Evolutionary conservation across 2,113 vertebrate genomes (phyloP).

Genomic region (Campylomormyrus tamandua): DNA sequence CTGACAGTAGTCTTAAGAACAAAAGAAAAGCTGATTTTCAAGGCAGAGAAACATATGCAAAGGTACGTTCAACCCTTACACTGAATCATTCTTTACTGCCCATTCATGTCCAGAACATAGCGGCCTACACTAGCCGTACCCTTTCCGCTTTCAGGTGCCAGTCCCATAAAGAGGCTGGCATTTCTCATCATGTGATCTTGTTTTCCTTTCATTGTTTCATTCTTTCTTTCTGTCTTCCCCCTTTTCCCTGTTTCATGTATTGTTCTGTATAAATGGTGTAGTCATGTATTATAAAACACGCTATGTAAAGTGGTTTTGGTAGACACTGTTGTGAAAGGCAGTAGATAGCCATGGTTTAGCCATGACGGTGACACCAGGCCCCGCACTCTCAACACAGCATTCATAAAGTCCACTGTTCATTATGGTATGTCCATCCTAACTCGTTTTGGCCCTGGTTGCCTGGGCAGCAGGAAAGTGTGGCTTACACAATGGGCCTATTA

Average conservation of each 20-base stretch:
- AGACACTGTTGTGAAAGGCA: neutral
- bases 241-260: neutral
- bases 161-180: neutral
- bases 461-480: constrained; percentile 42
- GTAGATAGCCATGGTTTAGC: constrained; percentile 17
- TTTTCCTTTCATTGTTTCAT: neutral
- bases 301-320: neutral
- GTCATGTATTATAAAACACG: neutral
- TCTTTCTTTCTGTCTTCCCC: neutral
- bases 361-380: constrained; percentile 27
- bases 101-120: neutral
- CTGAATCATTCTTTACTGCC: neutral
- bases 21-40: neutral
- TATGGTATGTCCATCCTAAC: constrained; percentile 42
- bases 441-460: constrained; percentile 51
- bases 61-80: neutral
- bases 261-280: neutral
- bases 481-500: constrained; percentile 45
- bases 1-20: neutral
- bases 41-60: neutral
- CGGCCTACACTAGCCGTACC: neutral
- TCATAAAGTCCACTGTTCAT: constrained; percentile 42
- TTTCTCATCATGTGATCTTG: neutral
- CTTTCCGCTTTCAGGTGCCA: neutral
- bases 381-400: constrained; percentile 44